Conservation (phyloP, 2,888 invertebrate genomes). For the Xanthia togata region DNA sequence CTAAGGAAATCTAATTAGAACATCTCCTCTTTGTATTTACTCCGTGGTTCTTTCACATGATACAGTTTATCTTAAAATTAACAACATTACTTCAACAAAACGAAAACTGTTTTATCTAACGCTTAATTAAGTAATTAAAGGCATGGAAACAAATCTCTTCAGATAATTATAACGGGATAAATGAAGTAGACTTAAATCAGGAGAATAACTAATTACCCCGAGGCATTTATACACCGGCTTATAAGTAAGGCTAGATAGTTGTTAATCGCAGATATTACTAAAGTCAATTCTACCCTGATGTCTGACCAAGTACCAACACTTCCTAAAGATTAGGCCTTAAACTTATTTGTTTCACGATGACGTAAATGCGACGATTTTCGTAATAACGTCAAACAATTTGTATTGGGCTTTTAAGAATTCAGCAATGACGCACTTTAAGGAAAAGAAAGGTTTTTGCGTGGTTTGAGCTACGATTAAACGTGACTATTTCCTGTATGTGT, state of each 20-base stretch:
- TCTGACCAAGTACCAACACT: constrained; percentile 21
- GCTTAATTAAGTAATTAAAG: constrained; percentile 12
- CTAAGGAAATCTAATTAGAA: too few species aligned
- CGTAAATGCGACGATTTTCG: constrained; percentile 36
- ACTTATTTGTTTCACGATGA: constrained; percentile 39
- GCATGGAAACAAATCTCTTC: constrained; percentile 25
- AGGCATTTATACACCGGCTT: neutral
- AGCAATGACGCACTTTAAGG: constrained; percentile 20
- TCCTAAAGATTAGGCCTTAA: constrained; percentile 18
- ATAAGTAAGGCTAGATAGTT: neutral
- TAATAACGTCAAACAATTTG: constrained; percentile 29
- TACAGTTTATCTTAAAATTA: neutral
- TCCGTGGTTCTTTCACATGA: constrained; percentile 19
- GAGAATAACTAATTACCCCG: constrained; percentile 12
- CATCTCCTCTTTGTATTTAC: too few species aligned
- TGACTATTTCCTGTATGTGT: constrained; percentile 6
- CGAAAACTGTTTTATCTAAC: neutral
- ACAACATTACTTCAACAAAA: neutral
- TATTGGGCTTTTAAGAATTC: constrained; percentile 21
- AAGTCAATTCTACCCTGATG: neutral
- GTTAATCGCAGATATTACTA: constrained; percentile 12
- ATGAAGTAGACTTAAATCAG: constrained; percentile 24
- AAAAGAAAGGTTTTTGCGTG: constrained; percentile 6
- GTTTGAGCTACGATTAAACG: constrained; percentile 8
- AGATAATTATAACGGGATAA: constrained; percentile 20